Evolutionary conservation across 1,140 invertebrate species (phyloP).

Genomic region (Ruditapes philippinarum): DNA sequence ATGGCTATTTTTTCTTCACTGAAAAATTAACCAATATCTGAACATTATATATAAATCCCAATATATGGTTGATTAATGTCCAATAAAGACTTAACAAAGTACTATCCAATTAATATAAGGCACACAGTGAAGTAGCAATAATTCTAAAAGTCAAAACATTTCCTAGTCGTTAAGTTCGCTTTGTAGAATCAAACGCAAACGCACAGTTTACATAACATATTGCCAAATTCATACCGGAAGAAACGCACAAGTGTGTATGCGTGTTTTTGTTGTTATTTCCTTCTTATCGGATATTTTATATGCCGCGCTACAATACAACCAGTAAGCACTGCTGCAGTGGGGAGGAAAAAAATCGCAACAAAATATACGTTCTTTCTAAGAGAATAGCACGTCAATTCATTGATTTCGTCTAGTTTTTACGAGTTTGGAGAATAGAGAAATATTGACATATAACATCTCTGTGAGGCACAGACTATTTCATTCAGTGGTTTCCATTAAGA

Average conservation of each 20-base stretch:
- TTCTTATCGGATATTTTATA: neutral
- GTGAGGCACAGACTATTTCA: neutral
- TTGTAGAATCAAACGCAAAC: neutral
- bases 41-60: neutral
- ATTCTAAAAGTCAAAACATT: neutral
- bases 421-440: neutral
- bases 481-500: constrained; percentile 18
- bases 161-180: neutral
- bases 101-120: neutral
- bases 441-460: constrained; percentile 20
- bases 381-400: constrained; percentile 6
- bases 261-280: neutral
- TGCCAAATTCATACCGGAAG: neutral
- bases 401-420: constrained; percentile 36
- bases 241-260: neutral
- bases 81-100: neutral
- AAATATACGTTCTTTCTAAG: neutral
- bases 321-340: neutral
- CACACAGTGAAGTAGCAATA: neutral
- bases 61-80: neutral
- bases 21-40: no score
- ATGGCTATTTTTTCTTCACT: no score
- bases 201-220: no score
- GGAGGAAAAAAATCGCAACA: neutral
- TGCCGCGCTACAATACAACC: neutral